These are phyloP conservation scores for Carapus acus DNA, from an alignment of 2,797 vertebrate species.

Conservation along the genomic window DNA sequence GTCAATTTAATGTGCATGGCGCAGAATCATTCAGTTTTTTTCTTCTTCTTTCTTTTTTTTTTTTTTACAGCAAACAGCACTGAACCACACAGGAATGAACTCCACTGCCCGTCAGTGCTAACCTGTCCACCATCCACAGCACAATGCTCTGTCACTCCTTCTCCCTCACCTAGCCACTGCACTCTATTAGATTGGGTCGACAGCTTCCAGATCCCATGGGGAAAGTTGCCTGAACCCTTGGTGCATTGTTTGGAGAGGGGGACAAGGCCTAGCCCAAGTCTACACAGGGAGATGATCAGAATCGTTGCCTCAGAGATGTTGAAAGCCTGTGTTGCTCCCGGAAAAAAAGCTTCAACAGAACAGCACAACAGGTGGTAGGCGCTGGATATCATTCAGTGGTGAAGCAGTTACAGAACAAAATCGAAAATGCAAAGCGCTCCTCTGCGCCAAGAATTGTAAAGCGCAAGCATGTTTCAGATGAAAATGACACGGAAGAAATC, in stretches of 20 bases:
- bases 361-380: constrained; percentile 14
- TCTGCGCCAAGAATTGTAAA: constrained; percentile 6
- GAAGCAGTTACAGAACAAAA: constrained; percentile 22
- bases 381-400: constrained; percentile 20
- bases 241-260: constrained; percentile 21
- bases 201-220: constrained; percentile 27
- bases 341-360: constrained; percentile 10
- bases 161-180: background rate
- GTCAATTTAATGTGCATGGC: too few species aligned
- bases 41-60: background rate
- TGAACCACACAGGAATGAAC: too few species aligned
- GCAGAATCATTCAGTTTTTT: background rate
- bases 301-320: constrained; percentile 31
- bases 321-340: background rate
- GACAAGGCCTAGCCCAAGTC: constrained; percentile 9
- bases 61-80: constrained; percentile 1
- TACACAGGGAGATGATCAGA: constrained; percentile 18
- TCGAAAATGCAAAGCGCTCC: constrained; percentile 29
- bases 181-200: constrained; percentile 10
- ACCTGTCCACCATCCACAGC: background rate
- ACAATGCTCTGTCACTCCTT: background rate
- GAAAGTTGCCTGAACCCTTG: constrained; percentile 23
- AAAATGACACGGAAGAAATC: constrained; percentile 27
- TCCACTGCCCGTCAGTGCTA: background rate
- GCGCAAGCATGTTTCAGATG: constrained; percentile 8